Evolutionary conservation across 2,888 invertebrate genomes (phyloP), one percentile per base, ranked within the genome.

Genomic region (Opisthograptis luteolata): DNA sequence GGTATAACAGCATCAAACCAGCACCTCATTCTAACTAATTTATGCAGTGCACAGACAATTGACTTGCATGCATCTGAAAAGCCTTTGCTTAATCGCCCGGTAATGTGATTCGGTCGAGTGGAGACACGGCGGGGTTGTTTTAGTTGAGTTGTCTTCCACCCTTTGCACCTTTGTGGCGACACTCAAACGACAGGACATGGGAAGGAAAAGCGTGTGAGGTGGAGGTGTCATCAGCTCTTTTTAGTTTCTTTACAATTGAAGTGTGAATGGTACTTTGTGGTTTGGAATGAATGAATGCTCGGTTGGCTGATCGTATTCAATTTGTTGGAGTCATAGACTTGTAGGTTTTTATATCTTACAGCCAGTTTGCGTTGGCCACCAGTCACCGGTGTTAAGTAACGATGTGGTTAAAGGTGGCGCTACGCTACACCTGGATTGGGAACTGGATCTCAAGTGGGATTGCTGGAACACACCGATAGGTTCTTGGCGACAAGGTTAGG

Each of bases 131-230:
- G 59, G 54, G 70, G 78, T 76, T 77, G 81, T 81, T 84, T 86
- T 86, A 86, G 86, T 84, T 81, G 78, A 81, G 81, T 82, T 83
- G 68, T 68, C 73, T 76, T 73, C 70, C n/a, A n/a, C n/a, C 71
- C 78, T 79, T 75, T 76, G 68, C 81, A 79, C 81, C 81, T 81
- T 81, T 84, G 81, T 81, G 77, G 70, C 65, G 68, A 69, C 62
- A 68, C 71, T 78, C 70, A 63, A 76, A 71, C 64, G 68, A 55
- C 50, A 32, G 49, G 34, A 59, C 49, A 45, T 35, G 53, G 51
- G 50, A 46, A 47, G 46, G 4, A 51, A 62, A 61, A 53, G 39
- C 39, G 44, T 25, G 12, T n/a, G 22, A 44, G 39, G 50, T 60
- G 63, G 57, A 66, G 54, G 66, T 65, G 66, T 55, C 63, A 59